Percentiles rank a stretch among this genome's conserved stretches.
Evolutionary conservation across 2,113 vertebrate species (phyloP).

Genomic region (Myrmophylax atrothorax): DNA sequence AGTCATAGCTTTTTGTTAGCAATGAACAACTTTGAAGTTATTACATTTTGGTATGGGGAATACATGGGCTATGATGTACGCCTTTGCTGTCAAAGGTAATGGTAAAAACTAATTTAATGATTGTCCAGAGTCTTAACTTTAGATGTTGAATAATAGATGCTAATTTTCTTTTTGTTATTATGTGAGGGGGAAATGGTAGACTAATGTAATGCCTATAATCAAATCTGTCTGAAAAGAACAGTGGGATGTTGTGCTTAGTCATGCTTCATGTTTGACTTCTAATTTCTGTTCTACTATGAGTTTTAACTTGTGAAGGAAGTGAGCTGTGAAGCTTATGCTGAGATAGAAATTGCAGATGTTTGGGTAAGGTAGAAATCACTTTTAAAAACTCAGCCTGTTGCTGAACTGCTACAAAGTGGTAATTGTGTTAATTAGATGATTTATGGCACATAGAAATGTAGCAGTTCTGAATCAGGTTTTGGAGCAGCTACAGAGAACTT

Average conservation of each 20-base stretch:
- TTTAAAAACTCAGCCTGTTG: neutral
- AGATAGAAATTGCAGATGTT: neutral
- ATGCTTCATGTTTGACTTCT: neutral
- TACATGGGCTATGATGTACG: neutral
- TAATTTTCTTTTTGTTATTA: neutral
- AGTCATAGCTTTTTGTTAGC: neutral
- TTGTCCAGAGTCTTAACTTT: neutral
- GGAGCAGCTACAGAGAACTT: neutral
- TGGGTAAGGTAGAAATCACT: neutral
- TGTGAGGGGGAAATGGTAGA: neutral
- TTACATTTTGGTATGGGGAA: neutral
- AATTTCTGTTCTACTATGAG: neutral
- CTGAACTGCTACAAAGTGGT: neutral
- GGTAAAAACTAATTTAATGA: neutral
- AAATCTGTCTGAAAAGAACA: conserved; percentile 6
- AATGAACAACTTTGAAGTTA: neutral
- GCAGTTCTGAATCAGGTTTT: neutral
- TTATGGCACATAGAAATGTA: neutral
- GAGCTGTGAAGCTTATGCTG: neutral
- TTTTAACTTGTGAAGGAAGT: neutral
- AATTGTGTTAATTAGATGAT: neutral
- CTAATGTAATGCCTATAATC: neutral
- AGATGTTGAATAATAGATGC: neutral
- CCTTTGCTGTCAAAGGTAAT: neutral
- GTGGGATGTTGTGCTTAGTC: neutral